phyloP scores from a whole-genome alignment of 2,888 invertebrate genomes.

The Cactoblastis cactorum region DNA sequence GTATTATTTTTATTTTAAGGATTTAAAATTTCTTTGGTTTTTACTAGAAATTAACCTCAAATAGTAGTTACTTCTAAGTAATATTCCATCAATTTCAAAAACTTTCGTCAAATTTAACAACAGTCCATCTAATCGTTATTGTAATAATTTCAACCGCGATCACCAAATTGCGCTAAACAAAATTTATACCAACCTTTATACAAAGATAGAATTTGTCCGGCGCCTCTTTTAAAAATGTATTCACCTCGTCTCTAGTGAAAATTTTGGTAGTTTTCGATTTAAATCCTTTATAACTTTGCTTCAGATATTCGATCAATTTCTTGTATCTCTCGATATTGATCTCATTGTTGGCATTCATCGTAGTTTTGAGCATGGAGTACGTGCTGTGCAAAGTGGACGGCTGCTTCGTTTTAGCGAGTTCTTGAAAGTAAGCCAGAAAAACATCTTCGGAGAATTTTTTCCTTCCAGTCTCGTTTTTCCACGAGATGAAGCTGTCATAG shows the following conservation, averaged over 20 bases:
- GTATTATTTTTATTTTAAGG: too few species aligned
- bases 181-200: constrained; percentile 14
- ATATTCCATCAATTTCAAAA: too few species aligned
- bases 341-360: constrained; percentile 17
- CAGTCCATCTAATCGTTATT: too few species aligned
- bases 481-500: constrained; percentile 16
- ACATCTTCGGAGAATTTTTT: constrained; percentile 20
- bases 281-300: constrained; percentile 17
- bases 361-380: constrained; percentile 24
- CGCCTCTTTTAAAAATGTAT: constrained; percentile 23
- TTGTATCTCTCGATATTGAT: constrained; percentile 19
- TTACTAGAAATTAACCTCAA: too few species aligned
- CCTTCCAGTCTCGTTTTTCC: constrained; percentile 15
- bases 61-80: too few species aligned
- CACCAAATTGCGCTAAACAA: neutral
- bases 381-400: constrained; percentile 18
- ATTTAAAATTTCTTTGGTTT: too few species aligned
- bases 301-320: constrained; percentile 19
- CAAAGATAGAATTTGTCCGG: constrained; percentile 20
- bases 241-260: constrained; percentile 17
- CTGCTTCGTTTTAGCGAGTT: constrained; percentile 16
- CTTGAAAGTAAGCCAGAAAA: constrained; percentile 21
- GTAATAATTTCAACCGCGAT: too few species aligned
- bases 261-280: constrained; percentile 21
- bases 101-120: too few species aligned